Conservation (phyloP, 1,140 invertebrate genomes). For the Rhagoletis pomonella region DNA sequence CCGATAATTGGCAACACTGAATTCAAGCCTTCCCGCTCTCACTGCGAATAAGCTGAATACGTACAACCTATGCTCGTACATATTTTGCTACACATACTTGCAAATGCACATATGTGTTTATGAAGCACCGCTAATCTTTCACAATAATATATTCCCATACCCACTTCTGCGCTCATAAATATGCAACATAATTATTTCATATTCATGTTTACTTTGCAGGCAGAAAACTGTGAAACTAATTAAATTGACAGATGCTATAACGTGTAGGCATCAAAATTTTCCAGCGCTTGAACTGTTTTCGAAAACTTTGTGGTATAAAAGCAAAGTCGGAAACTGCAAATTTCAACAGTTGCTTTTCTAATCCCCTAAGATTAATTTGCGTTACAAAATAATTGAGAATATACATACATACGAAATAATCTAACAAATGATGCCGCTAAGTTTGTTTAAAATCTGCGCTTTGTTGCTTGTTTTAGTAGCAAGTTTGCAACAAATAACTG, state of each 20-base stretch:
- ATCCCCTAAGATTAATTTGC: background rate
- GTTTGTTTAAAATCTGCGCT: background rate
- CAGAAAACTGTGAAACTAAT: background rate
- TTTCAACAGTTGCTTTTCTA: background rate
- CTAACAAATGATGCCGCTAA: background rate
- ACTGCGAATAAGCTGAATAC: too few species aligned
- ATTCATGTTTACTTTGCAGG: too few species aligned
- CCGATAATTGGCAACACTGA: too few species aligned
- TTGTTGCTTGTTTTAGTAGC: background rate
- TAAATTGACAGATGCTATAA: too few species aligned
- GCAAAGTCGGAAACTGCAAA: background rate
- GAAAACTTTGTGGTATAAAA: background rate
- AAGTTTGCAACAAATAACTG: background rate
- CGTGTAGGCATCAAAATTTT: too few species aligned
- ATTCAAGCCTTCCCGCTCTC: too few species aligned
- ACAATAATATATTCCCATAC: too few species aligned
- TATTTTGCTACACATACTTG: too few species aligned
- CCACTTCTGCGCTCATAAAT: background rate
- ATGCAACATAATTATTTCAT: background rate
- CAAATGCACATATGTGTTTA: too few species aligned
- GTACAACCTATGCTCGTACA: too few species aligned
- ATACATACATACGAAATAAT: background rate
- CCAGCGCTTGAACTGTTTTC: too few species aligned
- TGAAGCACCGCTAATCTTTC: too few species aligned
- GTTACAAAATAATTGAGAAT: background rate